A percentile compares a stretch with the other conserved stretches of the same genome.
These are phyloP conservation scores for Apocheima hispidaria DNA, from an alignment of 2,888 invertebrate species.

Conservation along the genomic window DNA sequence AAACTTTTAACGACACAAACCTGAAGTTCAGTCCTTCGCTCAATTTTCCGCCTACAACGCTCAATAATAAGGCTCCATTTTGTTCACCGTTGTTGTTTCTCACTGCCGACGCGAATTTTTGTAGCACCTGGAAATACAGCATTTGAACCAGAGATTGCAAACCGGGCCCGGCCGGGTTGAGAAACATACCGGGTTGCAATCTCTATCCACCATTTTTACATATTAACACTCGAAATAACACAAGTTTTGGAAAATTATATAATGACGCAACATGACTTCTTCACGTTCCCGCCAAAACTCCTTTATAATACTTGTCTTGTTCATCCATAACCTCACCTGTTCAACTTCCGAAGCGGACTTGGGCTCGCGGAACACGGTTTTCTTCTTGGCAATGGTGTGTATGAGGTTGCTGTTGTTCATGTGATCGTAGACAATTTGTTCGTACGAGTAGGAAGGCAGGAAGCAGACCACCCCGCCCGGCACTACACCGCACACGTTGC, in stretches of 20 bases:
- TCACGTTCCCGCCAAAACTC: neutral
- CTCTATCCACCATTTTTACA: too few species aligned
- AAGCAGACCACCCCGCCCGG: conserved; percentile 98
- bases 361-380: conserved; percentile 92
- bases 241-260: too few species aligned
- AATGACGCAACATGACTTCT: too few species aligned
- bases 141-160: too few species aligned
- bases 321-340: conserved; percentile 59
- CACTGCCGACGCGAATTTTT: conserved; percentile 71
- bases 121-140: conserved; percentile 63
- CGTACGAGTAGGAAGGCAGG: conserved; percentile 97
- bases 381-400: conserved; percentile 89
- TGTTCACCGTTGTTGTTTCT: conserved; percentile 63
- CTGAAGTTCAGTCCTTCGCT: conserved; percentile 98
- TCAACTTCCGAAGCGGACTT: conserved; percentile 90
- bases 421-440: conserved; percentile 89
- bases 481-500: conserved; percentile 91
- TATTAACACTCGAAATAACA: too few species aligned
- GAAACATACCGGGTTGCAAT: too few species aligned
- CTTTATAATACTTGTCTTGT: neutral
- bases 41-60: conserved; percentile 98
- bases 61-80: conserved; percentile 94
- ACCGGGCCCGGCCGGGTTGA: too few species aligned
- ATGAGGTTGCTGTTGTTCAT: conserved; percentile 87
- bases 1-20: conserved; percentile 49